phyloP scores from a whole-genome alignment of 2,888 invertebrate species.

The Vanessa cardui region DNA sequence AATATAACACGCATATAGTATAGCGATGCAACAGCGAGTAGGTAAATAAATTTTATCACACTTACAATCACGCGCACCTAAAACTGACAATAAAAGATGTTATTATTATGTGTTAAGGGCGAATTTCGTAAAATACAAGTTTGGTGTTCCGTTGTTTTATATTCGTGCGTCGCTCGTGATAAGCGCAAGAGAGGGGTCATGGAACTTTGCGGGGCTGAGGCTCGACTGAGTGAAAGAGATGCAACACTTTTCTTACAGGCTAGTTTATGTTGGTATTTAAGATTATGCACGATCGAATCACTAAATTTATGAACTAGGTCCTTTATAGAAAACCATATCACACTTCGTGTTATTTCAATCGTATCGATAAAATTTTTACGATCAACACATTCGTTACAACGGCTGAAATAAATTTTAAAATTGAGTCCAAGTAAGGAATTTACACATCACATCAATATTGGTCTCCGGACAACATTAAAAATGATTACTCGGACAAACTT shows the following conservation, averaged over 20 bases:
- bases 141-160: slow-evolving; percentile 54
- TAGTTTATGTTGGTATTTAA: slow-evolving; percentile 42
- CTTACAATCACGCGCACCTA: slow-evolving; percentile 35
- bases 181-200: slow-evolving; percentile 76
- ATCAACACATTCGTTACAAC: background rate
- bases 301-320: slow-evolving; percentile 34
- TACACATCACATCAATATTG: background rate
- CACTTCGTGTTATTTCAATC: background rate
- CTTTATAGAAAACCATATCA: slow-evolving; percentile 15
- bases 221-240: slow-evolving; percentile 48
- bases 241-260: slow-evolving; percentile 43
- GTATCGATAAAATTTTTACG: background rate
- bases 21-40: slow-evolving; percentile 46
- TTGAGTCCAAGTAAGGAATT: background rate
- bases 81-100: slow-evolving; percentile 31
- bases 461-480: background rate
- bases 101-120: slow-evolving; percentile 25
- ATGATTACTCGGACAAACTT: background rate
- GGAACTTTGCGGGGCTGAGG: slow-evolving; percentile 69
- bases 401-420: background rate
- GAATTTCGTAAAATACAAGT: slow-evolving; percentile 27
- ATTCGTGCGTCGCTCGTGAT: slow-evolving; percentile 57
- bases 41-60: slow-evolving; percentile 57
- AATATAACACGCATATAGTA: slow-evolving; percentile 21
- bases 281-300: slow-evolving; percentile 33